Evolutionary conservation across 2,888 invertebrate species (phyloP).

Genomic region (Heliconius erato): DNA sequence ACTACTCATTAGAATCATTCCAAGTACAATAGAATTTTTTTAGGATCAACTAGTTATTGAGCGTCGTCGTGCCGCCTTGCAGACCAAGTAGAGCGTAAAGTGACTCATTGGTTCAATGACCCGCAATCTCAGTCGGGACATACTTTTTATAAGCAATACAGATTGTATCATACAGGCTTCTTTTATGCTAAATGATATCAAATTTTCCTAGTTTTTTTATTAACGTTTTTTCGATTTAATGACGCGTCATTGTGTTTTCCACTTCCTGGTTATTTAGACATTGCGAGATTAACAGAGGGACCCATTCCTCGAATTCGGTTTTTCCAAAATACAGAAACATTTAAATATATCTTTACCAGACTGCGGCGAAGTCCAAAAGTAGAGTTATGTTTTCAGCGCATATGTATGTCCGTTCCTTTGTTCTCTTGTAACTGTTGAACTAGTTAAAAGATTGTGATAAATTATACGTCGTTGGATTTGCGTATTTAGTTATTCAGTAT

Average conservation of each 20-base stretch:
- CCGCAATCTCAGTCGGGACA: constrained; percentile 59
- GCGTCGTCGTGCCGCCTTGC: constrained; percentile 35
- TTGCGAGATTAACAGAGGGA: not conserved
- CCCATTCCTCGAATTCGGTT: not conserved
- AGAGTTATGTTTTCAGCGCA: too few species aligned
- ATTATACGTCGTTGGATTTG: too few species aligned
- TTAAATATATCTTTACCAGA: too few species aligned
- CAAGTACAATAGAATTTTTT: not conserved
- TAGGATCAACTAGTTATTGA: not conserved
- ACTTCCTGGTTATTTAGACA: not conserved
- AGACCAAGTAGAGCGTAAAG: constrained; percentile 69
- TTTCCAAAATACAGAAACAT: not conserved
- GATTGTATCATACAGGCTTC: not conserved
- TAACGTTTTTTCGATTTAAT: not conserved
- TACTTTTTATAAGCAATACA: constrained; percentile 38
- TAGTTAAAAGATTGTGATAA: too few species aligned
- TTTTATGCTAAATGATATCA: constrained; percentile 11
- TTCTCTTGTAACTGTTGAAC: too few species aligned
- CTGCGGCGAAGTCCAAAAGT: too few species aligned
- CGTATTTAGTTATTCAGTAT: too few species aligned
- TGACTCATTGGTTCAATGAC: constrained; percentile 78
- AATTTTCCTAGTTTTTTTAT: not conserved
- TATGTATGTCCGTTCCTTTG: too few species aligned
- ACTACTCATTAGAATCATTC: not conserved
- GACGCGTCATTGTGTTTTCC: not conserved